phyloP scores from a whole-genome alignment of 2,113 vertebrate genomes.

The Onychostruthus taczanowskii region DNA sequence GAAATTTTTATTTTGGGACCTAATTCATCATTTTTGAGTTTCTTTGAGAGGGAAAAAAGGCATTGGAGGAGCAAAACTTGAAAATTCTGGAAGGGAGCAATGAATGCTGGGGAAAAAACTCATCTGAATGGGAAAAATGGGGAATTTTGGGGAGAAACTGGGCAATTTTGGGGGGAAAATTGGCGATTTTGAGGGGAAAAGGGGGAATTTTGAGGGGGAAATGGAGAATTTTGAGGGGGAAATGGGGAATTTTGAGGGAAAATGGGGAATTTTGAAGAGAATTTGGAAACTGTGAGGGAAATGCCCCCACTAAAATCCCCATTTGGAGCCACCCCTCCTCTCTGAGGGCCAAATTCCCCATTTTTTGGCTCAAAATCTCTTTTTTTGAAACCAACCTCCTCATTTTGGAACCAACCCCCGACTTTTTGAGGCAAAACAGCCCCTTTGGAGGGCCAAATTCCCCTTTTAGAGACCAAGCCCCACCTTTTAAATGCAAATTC shows the following conservation, averaged over 20 bases:
- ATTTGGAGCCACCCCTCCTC: not conserved
- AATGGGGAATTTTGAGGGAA: not conserved
- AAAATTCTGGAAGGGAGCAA: fast-evolving
- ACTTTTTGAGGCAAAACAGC: not conserved
- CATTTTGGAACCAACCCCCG: too few relatives aligned
- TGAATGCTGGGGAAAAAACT: not conserved
- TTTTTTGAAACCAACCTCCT: not conserved
- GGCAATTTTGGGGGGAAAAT: too few relatives aligned
- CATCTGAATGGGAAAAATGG: not conserved
- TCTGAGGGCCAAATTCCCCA: not conserved
- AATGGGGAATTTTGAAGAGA: not conserved
- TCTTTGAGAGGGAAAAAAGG: not conserved
- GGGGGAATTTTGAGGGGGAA: too few relatives aligned
- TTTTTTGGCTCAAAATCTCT: not conserved
- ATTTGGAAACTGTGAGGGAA: too few relatives aligned
- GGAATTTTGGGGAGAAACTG: not conserved
- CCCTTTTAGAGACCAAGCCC: too few relatives aligned
- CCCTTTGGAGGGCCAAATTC: not conserved
- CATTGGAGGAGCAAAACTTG: not conserved
- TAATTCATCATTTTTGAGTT: not conserved
- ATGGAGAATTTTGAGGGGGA: too few relatives aligned
- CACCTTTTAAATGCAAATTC: not conserved
- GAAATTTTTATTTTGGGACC: not conserved
- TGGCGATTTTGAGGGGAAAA: too few relatives aligned
- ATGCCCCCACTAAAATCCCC: not conserved